Base-by-base conservation (phyloP, 1,140 invertebrate species). In the Theocolax elegans region DNA sequence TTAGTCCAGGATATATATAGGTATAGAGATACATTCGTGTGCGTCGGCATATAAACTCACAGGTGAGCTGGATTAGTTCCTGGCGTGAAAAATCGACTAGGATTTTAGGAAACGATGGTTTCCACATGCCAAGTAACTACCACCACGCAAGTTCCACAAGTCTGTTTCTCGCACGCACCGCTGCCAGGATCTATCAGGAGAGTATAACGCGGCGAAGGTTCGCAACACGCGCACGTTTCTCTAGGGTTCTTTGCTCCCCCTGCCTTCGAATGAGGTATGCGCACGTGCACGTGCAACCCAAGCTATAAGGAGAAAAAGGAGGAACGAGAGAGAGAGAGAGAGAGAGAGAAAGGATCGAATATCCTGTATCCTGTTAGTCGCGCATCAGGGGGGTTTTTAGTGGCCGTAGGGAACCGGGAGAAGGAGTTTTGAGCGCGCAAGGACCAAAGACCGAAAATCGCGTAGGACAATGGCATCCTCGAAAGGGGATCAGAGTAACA, bases 111-210 rank as follows among this genome's bases (percentile, higher is more conserved):
- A 54, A 65, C 2, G 46, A n/a, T 2, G 19, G 13, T 19, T 38
- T 58, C 62, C 51, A 35, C 65, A 58, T 44, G 21, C 17, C 15
- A 17, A 9, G 1, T 15, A 1, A 53, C 17, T n/a, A 48, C 44
- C 17, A 62, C 17, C 21, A 49, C 48, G 63, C 49, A 31, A 31
- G 21, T 54, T 25, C 19, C n/a, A 8, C 9, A 15, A 74, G 62
- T 72, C 69, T 75, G 76, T 75, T 77, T 68, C 75, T 77, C 76
- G 77, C 56, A 74, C 76, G 81, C 75, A 76, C 76, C 68, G 75
- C 74, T 79, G 78, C 78, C 79, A 83, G 81, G 79, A 82, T 79
- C 75, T 80, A 84, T 62, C 82, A 82, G 83, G 82, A 73, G 75
- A 83, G 38, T 76, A 83, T 72, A 71, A 74, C 35, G 48, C 6